Conservation (phyloP, 2,888 invertebrate genomes). For the Monoplex corrugatus region DNA sequence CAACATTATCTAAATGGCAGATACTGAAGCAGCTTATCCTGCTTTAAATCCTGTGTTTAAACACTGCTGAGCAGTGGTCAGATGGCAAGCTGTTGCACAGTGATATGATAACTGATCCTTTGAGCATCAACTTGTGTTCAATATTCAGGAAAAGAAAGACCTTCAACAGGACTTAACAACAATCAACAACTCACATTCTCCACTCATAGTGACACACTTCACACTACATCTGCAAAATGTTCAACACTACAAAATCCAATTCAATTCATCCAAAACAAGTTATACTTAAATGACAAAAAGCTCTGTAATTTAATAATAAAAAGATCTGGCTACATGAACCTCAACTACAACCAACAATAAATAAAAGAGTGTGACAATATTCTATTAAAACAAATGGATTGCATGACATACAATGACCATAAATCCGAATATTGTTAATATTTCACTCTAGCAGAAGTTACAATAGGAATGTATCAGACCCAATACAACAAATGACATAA, state of each 20-base stretch:
- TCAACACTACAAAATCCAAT: too few relatives aligned
- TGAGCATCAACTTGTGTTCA: too few relatives aligned
- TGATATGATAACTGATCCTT: too few relatives aligned
- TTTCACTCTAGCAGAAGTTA: background rate
- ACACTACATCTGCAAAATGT: background rate
- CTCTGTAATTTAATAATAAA: background rate
- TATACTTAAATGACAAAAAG: background rate
- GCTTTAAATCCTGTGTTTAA: too few relatives aligned
- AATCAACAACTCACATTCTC: background rate
- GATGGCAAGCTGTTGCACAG: too few relatives aligned
- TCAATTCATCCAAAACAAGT: background rate
- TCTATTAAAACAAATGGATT: background rate
- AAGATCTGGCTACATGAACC: background rate
- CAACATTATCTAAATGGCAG: too few relatives aligned
- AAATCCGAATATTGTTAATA: background rate
- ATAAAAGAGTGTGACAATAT: background rate
- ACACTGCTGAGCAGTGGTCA: too few relatives aligned
- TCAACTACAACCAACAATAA: background rate
- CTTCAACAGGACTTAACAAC: background rate
- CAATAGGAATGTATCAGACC: constrained; percentile 32
- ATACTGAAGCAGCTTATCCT: too few relatives aligned
- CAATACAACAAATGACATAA: background rate
- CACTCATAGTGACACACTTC: background rate
- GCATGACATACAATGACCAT: background rate
- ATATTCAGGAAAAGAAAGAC: too few relatives aligned